Conservation (phyloP, 2,888 invertebrate genomes). For the Macrosoma leucophasiata region DNA sequence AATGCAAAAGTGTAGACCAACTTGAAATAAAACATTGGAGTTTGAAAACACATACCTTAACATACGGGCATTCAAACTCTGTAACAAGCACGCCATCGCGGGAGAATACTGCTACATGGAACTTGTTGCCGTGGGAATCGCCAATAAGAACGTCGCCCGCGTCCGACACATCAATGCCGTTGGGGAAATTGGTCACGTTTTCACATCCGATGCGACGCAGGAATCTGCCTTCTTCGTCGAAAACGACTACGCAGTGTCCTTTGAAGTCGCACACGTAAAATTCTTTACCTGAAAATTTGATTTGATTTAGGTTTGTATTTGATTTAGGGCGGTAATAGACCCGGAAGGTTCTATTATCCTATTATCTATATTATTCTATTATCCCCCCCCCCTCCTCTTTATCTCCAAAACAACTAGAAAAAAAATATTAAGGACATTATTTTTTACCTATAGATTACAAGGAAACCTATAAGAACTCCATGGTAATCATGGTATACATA, state of each 20-base stretch:
- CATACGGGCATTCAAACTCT: constrained; percentile 98
- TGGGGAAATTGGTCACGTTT: constrained; percentile 97
- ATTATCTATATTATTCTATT: too few relatives aligned
- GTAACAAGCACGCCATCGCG: constrained; percentile 90
- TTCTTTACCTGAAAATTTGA: constrained; percentile 81
- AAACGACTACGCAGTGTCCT: constrained; percentile 97
- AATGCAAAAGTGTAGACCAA: too few relatives aligned
- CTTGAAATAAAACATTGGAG: too few relatives aligned
- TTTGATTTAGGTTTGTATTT: too few relatives aligned
- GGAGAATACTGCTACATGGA: constrained; percentile 97
- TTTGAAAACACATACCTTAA: constrained; percentile 81
- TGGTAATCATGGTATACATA: too few relatives aligned
- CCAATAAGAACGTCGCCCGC: constrained; percentile 97
- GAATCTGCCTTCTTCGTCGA: constrained; percentile 94
- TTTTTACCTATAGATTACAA: too few relatives aligned
- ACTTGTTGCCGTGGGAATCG: constrained; percentile 97
- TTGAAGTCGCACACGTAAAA: constrained; percentile 99
- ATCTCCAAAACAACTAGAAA: too few relatives aligned
- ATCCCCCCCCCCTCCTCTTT: too few relatives aligned
- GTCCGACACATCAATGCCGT: constrained; percentile 98
- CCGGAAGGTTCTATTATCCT: too few relatives aligned
- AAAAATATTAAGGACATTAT: too few relatives aligned
- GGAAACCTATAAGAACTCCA: too few relatives aligned
- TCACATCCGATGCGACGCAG: constrained; percentile 96
- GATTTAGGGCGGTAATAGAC: too few relatives aligned